Percentiles rank a stretch among this genome's conserved stretches.
These are phyloP conservation scores for Chrysolina oricalcia DNA, from an alignment of 2,888 invertebrate genomes.

Conservation along the genomic window DNA sequence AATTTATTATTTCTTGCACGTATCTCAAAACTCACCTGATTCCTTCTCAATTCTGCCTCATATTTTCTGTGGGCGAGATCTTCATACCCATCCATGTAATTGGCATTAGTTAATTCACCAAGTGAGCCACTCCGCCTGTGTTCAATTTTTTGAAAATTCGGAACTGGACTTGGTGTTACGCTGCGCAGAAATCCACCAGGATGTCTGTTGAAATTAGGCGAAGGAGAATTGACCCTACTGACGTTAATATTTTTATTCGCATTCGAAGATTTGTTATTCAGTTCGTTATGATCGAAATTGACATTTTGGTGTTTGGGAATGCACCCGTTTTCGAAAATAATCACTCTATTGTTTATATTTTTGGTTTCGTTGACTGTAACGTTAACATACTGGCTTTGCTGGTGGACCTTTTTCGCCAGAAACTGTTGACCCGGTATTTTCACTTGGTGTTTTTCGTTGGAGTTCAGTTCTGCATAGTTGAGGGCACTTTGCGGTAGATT, in stretches of 20 bases:
- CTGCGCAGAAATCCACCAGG: conserved; percentile 68
- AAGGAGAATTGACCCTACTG: conserved; percentile 71
- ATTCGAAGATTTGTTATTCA: conserved; percentile 66
- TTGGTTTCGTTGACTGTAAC: conserved; percentile 70
- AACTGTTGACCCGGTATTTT: conserved; percentile 67
- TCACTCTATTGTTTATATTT: conserved; percentile 69
- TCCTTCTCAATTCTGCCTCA: conserved; percentile 73
- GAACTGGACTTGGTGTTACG: conserved; percentile 67
- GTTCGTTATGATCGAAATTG: conserved; percentile 67
- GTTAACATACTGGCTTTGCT: conserved; percentile 68
- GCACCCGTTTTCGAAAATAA: conserved; percentile 69
- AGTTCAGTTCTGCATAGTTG: conserved; percentile 70
- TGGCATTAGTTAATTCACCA: conserved; percentile 63
- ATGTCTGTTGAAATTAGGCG: conserved; percentile 74
- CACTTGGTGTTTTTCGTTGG: conserved; percentile 66
- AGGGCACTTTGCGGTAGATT: conserved; percentile 74
- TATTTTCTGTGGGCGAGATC: conserved; percentile 63
- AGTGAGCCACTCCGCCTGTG: conserved; percentile 65
- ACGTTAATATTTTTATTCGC: conserved; percentile 66
- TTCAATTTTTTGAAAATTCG: conserved; percentile 59
- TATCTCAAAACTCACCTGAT: conserved; percentile 64
- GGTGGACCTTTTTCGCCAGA: conserved; percentile 63
- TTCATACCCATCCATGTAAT: conserved; percentile 56
- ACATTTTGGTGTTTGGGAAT: conserved; percentile 67
- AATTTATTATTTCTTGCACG: conserved; percentile 18